phyloP scores from a whole-genome alignment of 2,888 invertebrate species.

The Chymomyza caudatula region DNA sequence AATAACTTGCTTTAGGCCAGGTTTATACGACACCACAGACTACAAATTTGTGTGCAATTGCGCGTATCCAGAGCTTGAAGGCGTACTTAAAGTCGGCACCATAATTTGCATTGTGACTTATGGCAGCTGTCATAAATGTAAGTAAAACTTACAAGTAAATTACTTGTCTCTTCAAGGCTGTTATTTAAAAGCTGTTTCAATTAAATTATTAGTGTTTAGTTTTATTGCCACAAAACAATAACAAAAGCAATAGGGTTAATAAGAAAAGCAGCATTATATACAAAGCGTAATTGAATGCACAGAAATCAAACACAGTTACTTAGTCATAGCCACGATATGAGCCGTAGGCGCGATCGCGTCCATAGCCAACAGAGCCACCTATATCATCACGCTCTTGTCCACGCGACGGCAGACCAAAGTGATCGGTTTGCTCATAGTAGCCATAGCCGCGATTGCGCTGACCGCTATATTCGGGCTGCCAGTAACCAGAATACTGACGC shows the following conservation, averaged over 20 bases:
- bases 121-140: constrained; percentile 33
- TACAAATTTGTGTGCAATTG: constrained; percentile 60
- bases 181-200: constrained; percentile 20
- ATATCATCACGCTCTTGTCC: constrained; percentile 6
- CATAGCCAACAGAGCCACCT: constrained; percentile 16
- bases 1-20: background rate
- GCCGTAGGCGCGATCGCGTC: constrained; percentile 17
- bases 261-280: constrained; percentile 10
- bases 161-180: constrained; percentile 27
- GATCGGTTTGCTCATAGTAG: constrained; percentile 78
- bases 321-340: constrained; percentile 64
- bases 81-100: background rate
- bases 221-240: constrained; percentile 27
- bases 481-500: constrained; percentile 81
- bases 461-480: constrained; percentile 80
- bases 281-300: constrained; percentile 5
- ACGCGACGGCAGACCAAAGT: constrained; percentile 67
- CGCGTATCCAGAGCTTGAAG: constrained; percentile 40
- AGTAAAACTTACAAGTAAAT: constrained; percentile 30
- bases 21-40: constrained; percentile 41
- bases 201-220: constrained; percentile 33
- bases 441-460: constrained; percentile 81
- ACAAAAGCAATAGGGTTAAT: constrained; percentile 11
- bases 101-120: constrained; percentile 3
- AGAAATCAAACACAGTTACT: constrained; percentile 11